Evolutionary conservation across 2,888 invertebrate genomes (phyloP), one percentile per base, ranked within the genome.

Genomic region (Drosophila pseudotalamancana): DNA sequence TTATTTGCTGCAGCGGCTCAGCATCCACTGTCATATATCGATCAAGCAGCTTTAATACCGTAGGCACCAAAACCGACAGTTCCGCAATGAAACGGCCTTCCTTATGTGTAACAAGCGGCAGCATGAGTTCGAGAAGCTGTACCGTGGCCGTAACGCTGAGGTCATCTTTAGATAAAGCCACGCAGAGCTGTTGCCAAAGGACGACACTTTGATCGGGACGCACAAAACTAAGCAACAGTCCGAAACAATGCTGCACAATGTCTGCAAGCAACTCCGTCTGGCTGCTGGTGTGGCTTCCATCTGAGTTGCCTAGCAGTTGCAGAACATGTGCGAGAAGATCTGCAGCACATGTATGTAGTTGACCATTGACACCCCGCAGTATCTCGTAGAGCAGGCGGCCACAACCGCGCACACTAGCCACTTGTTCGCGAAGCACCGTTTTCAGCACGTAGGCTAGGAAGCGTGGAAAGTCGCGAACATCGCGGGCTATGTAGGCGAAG

Each of bases 401-500:
- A 90, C 97, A 96, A 4, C 98, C 98, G 49, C 93, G 91, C 12
- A 95, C 92, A 65, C 95, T 95, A 92, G 96, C 96, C 91, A 95
- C 94, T 83, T 94, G 93, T 88, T 94, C 93, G 11, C 92, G 92
- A 70, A 94, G 92, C 31, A 97, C 92, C 50, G 94, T 94, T 72
- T 92, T 92, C 31, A 98, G 91, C 34, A 97, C 91, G 39, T 95
- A 92, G 40, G 93, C 92, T 34, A 98, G 90, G 89, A 98, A 95
- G 48, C 93, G 93, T 25, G 94, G 93, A 81, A 95, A 95, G 81
- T 98, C 96, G 75, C 94, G 95, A 9, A 97, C 95, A 93, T 97
- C 97, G 72, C 98, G 93, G 3, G 97, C 96, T 1, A 99, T 95
- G 92, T 97, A 99, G 0, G 98, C 96, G 93, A 99, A 98, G 91